Evolutionary conservation across 2,888 invertebrate genomes (phyloP), one percentile per base, ranked within the genome.

Genomic region (Ornithoptera alexandrae): DNA sequence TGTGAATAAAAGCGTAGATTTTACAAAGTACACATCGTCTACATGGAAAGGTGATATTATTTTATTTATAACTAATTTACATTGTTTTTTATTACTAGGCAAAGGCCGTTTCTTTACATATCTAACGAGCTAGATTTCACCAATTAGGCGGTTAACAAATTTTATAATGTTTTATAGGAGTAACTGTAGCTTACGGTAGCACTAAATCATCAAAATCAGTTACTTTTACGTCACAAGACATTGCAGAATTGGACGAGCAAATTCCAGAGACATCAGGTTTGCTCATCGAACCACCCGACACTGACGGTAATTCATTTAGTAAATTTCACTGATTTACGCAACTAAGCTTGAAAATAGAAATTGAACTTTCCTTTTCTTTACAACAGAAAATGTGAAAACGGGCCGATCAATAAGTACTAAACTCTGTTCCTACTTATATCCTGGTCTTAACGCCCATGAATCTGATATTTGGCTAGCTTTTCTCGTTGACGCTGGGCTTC

Each of bases 161-260:
- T 20, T 20, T 22, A 58, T 10, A 12, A 22, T 22, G 22, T 58
- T 58, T 15, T 22, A 22, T 61, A 72, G 61, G 62, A 18, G 46
- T 50, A 17, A 17, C 62, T 17, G 17, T 67, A 68, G 68, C 46
- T 70, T 74, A 62, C 5, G 82, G 81, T 15, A 78, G 86, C 59
- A 79, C 85, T 2, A 90, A 89, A 73, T 88, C 89, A 1, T 86
- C 88, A 0, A 91, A 91, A 72, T 91, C 91, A 0, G 91, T 91
- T 12, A 85, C 90, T 0, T 91, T 90, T 72, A 86, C 80, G 0
- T 81, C 85, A 2, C 83, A 86, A 73, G 84, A 84, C n/a, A 76
- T 73, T 56, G 74, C 74, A 1, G 81, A 81, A 1, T 71, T 74
- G n/a, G 77, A 71, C 0, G 77, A 77, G 30, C 74, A 73, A 57